phyloP scores from a whole-genome alignment of 2,888 invertebrate genomes.

The Ophion slaviceki region DNA sequence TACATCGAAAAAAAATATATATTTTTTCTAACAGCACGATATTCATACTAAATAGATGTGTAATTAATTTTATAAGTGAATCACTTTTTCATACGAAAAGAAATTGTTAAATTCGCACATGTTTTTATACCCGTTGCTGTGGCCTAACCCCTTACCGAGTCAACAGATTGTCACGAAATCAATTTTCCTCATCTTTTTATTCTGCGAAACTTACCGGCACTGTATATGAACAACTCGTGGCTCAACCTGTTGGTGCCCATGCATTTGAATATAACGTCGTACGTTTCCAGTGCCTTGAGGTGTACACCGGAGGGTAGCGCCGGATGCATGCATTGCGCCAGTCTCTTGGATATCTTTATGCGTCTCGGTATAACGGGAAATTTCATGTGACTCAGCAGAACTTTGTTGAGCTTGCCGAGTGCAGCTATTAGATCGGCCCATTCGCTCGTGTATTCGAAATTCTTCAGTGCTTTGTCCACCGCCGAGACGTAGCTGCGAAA shows the following conservation, averaged over 20 bases:
- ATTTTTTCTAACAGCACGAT: too few relatives aligned
- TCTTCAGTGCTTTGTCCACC: slow-evolving; percentile 94
- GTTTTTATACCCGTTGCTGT: too few relatives aligned
- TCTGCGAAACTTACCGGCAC: slow-evolving; percentile 85
- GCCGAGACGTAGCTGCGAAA: slow-evolving; percentile 87
- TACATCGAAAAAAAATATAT: too few relatives aligned
- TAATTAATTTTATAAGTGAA: too few relatives aligned
- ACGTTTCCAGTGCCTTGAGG: slow-evolving; percentile 95
- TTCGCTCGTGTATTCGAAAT: slow-evolving; percentile 97
- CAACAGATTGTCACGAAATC: neutral
- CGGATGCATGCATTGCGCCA: slow-evolving; percentile 97
- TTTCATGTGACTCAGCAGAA: slow-evolving; percentile 91
- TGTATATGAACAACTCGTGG: slow-evolving; percentile 93
- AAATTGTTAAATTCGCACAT: too few relatives aligned
- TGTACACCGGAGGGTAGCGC: slow-evolving; percentile 96
- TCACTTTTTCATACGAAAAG: too few relatives aligned
- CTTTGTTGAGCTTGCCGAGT: slow-evolving; percentile 95
- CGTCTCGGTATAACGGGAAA: slow-evolving; percentile 94
- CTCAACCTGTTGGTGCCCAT: slow-evolving; percentile 92
- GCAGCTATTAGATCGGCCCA: slow-evolving; percentile 97
- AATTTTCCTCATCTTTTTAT: neutral
- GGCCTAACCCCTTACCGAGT: neutral
- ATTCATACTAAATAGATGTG: too few relatives aligned
- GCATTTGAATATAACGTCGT: slow-evolving; percentile 95
- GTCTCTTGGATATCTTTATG: slow-evolving; percentile 94